A percentile compares a stretch with the other conserved stretches of the same genome.
Conservation (phyloP, 1,140 invertebrate genomes). For the Centruroides sculpturatus region DNA sequence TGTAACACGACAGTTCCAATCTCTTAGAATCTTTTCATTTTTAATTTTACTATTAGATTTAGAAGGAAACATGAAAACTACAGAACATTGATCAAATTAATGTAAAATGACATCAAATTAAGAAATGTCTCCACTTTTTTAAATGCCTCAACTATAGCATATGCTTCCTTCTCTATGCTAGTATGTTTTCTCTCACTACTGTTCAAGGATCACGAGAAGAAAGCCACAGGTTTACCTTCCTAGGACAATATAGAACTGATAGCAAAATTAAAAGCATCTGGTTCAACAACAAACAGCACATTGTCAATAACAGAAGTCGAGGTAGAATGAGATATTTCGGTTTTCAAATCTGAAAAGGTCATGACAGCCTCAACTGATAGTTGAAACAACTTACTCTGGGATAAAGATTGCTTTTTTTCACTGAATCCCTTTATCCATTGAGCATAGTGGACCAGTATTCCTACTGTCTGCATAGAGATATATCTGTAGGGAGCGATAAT, state of each 20-base stretch:
- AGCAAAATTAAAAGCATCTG: conserved; percentile 13
- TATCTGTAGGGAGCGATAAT: background rate
- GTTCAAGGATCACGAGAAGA: conserved; percentile 14
- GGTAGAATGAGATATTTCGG: conserved; percentile 12
- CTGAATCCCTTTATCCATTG: background rate
- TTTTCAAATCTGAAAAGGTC: conserved; percentile 7
- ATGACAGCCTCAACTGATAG: conserved; percentile 15
- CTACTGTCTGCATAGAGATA: background rate
- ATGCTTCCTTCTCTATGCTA: conserved; percentile 16
- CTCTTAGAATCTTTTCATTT: conserved; percentile 18
- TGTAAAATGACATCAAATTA: conserved; percentile 16
- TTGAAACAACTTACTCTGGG: background rate
- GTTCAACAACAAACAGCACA: background rate
- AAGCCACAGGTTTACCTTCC: conserved; percentile 5
- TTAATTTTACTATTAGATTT: conserved; percentile 19
- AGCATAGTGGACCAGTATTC: background rate
- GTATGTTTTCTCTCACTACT: conserved; percentile 7
- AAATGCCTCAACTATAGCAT: conserved; percentile 15
- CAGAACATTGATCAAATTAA: conserved; percentile 19
- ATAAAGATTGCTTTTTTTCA: background rate
- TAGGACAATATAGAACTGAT: conserved; percentile 16
- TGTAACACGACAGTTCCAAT: background rate
- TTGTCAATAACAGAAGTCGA: background rate
- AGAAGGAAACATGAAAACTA: conserved; percentile 18
- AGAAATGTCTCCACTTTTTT: conserved; percentile 14